Evolutionary conservation across 2,113 vertebrate genomes (phyloP), one percentile per base, ranked within the genome.

Genomic region (Aldabrachelys gigantea): DNA sequence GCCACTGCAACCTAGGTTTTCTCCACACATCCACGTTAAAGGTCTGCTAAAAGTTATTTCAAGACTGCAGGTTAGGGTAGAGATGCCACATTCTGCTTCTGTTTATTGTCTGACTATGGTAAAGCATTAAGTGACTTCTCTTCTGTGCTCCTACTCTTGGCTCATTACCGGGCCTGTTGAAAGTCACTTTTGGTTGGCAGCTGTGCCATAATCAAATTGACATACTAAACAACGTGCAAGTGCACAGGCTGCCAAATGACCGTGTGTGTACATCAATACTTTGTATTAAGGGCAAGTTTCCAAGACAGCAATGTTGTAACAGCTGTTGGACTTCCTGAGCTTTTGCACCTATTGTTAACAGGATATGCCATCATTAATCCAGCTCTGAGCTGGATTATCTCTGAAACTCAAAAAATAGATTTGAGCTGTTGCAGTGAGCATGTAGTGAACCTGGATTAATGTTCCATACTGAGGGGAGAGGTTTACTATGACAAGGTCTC

Each of bases 21-120:
- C 65, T 2, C 50, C 21, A 21, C 4, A 0, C 4, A 0, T 1
- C 11, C 0, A 5, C 4, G 25, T 0, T 0, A 13, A 1, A 3
- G 44, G 10, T 1, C 57, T 8, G 24, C 1, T 16, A 1, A 80
- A 29, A 0, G 4, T 3, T 8, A 10, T 14, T 44, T 27, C 65
- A 50, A 4, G 24, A 0, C 1, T 0, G 3, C 0, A 0, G 56
- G 21, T 10, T 41, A 38, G 0, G 2, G 72, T 47, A 38, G 35
- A 76, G 8, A 44, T 2, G 5, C 21, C 41, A 12, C 72, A 76
- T 11, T 44, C 24, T 24, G 22, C 5, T 44, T 76, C 38, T 56
- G 0, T 17, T 0, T 0, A n/a, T 0, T 21, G n/a, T 2, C 38
- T 25, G 0, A 17, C 0, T 47, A 3, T 78, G 10, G 1, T 50